Evolutionary conservation across 2,888 invertebrate genomes (phyloP).

Genomic region (Drosophila cracens): DNA sequence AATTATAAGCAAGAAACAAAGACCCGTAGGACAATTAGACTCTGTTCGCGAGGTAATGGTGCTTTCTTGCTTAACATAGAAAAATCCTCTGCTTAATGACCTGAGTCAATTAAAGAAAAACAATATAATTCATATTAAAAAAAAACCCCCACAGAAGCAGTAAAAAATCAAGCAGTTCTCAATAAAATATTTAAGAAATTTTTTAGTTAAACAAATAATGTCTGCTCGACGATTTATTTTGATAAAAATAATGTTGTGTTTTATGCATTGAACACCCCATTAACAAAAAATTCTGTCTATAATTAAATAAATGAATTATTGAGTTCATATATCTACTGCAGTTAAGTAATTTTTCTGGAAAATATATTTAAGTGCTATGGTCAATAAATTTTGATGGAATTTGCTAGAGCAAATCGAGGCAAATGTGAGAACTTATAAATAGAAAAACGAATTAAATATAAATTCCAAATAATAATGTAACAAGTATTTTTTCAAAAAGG

Average conservation of each 20-base stretch:
- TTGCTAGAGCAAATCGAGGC: no score
- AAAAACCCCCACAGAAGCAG: background rate
- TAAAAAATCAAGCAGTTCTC: background rate
- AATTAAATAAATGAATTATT: background rate
- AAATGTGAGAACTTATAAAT: background rate
- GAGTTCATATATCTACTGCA: background rate
- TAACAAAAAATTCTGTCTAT: background rate
- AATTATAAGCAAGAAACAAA: background rate
- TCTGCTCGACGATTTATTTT: background rate
- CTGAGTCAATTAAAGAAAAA: background rate
- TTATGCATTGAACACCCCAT: background rate
- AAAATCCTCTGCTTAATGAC: background rate
- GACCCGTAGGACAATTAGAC: background rate
- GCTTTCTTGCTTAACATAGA: background rate
- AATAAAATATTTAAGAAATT: background rate
- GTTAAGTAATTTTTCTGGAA: background rate
- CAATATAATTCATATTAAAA: background rate
- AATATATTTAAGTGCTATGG: background rate
- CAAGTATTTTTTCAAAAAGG: background rate
- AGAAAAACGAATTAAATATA: background rate
- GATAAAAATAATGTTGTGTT: background rate
- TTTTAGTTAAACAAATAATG: accelerated
- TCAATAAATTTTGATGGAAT: background rate
- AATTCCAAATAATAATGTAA: background rate
- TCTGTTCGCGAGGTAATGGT: background rate